phyloP scores from a whole-genome alignment of 2,888 invertebrate genomes.

The Parnassius apollo region DNA sequence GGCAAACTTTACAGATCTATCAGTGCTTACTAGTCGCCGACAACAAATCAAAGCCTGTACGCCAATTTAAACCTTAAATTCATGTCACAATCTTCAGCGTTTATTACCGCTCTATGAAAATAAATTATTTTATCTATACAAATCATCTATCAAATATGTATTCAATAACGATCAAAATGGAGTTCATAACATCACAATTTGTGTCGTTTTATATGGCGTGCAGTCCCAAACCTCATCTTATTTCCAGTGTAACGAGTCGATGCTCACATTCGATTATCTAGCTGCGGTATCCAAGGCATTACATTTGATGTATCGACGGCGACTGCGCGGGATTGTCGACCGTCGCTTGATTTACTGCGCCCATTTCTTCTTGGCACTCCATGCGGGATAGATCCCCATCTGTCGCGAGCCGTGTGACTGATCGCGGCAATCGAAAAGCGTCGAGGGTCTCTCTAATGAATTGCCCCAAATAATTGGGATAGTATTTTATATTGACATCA shows the following conservation, averaged over 20 bases:
- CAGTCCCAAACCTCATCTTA: slow-evolving; percentile 73
- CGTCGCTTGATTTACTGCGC: slow-evolving; percentile 73
- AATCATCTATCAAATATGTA: neutral
- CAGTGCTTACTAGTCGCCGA: slow-evolving; percentile 56
- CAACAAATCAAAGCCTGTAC: slow-evolving; percentile 47
- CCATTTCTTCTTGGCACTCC: slow-evolving; percentile 78
- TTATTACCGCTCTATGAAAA: neutral
- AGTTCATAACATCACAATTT: slow-evolving; percentile 37
- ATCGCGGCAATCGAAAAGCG: slow-evolving; percentile 71
- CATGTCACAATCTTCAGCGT: slow-evolving; percentile 3
- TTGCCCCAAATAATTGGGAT: slow-evolving; percentile 80
- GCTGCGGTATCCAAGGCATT: slow-evolving; percentile 79
- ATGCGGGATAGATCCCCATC: slow-evolving; percentile 73
- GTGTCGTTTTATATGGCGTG: slow-evolving; percentile 48
- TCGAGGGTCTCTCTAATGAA: slow-evolving; percentile 75
- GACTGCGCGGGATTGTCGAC: slow-evolving; percentile 77
- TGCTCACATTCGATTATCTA: slow-evolving; percentile 81
- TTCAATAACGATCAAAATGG: slow-evolving; percentile 34
- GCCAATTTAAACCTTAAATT: slow-evolving; percentile 55
- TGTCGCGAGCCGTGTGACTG: slow-evolving; percentile 69
- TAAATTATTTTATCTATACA: neutral
- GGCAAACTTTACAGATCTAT: slow-evolving; percentile 81
- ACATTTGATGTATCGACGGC: slow-evolving; percentile 79
- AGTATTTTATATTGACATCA: slow-evolving; percentile 77
- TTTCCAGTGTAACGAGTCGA: slow-evolving; percentile 79